Evolutionary conservation across 2,797 vertebrate species (phyloP).

Genomic region (Pachyuromys duprasi): DNA sequence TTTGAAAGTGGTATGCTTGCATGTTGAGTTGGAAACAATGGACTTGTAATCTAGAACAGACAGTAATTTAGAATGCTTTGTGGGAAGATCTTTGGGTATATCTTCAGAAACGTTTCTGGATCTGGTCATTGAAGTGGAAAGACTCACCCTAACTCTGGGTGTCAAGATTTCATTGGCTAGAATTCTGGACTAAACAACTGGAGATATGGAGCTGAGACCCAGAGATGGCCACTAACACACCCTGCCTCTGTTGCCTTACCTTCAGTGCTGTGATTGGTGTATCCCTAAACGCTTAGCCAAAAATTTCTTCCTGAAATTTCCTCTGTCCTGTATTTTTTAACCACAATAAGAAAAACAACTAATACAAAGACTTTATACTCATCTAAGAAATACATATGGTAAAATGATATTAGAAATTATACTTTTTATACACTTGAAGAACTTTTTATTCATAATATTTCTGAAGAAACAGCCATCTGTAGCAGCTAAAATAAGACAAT

Average conservation of each 20-base stretch:
- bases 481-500: neutral
- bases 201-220: neutral
- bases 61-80: neutral
- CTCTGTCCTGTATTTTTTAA: neutral
- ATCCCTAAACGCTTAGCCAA: neutral
- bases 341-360: neutral
- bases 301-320: neutral
- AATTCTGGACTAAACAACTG: neutral
- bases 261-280: neutral
- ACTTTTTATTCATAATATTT: neutral
- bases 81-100: no score
- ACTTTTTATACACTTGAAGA: neutral
- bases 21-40: neutral
- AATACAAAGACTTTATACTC: neutral
- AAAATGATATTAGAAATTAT: conserved; percentile 49
- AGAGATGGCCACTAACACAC: neutral
- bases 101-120: neutral
- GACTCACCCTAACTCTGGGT: no score
- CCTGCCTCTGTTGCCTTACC: neutral
- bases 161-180: neutral
- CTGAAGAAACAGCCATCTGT: neutral
- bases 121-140: neutral
- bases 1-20: neutral
- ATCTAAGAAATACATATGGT: neutral
- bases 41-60: no score